These are phyloP conservation scores for Eudyptes chrysolophus DNA, from an alignment of 2,113 vertebrate species.

Conservation along the genomic window DNA sequence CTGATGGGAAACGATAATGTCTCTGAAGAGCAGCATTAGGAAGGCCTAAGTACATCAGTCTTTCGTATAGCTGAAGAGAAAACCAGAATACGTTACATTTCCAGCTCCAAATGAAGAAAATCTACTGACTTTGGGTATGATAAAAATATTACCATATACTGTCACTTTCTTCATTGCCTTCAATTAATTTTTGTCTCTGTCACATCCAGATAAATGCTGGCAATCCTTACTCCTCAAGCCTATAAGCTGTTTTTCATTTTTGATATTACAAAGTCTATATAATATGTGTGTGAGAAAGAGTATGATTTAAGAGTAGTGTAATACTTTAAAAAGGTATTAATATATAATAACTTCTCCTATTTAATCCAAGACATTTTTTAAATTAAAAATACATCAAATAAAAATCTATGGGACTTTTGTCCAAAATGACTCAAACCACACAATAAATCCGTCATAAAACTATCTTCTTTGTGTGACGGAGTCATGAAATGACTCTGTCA, in stretches of 20 bases:
- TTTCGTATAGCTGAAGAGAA: neutral
- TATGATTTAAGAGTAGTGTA: slow-evolving; percentile 8
- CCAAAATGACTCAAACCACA: neutral
- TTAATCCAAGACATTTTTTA: neutral
- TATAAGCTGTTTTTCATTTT: slow-evolving; percentile 25
- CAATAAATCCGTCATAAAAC: slow-evolving; percentile 39
- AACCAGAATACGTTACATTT: neutral
- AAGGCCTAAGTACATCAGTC: neutral
- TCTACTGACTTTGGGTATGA: neutral
- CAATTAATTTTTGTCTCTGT: slow-evolving; percentile 44
- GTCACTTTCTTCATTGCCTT: neutral
- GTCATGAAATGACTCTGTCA: neutral
- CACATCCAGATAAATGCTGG: slow-evolving; percentile 51
- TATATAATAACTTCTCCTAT: slow-evolving; percentile 1
- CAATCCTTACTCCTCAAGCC: slow-evolving; percentile 12
- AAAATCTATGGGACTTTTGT: neutral
- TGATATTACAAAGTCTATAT: neutral
- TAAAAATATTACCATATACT: neutral
- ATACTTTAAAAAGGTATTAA: slow-evolving; percentile 41
- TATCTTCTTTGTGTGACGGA: neutral
- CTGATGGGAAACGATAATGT: neutral
- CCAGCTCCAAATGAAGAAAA: slow-evolving; percentile 11
- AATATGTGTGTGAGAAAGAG: neutral
- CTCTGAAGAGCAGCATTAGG: neutral
- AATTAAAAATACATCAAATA: slow-evolving; percentile 53